Conservation (phyloP, 2,797 vertebrate species). For the Huso huso region DNA sequence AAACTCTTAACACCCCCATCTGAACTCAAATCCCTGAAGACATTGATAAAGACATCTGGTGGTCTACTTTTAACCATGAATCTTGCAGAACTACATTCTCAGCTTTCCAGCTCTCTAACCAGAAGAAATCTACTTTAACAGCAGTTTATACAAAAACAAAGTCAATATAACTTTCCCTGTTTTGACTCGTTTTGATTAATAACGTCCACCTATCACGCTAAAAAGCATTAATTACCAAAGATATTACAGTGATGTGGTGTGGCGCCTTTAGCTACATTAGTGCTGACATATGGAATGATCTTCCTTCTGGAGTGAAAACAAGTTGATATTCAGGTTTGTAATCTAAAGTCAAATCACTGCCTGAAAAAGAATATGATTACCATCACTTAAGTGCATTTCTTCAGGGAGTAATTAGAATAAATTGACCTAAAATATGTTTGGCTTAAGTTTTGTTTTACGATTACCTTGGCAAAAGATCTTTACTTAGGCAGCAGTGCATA, state of each 20-base stretch:
- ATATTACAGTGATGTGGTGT: not conserved
- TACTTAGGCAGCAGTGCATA: not conserved
- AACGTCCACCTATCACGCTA: not conserved
- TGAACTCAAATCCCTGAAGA: no score
- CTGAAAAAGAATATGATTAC: not conserved
- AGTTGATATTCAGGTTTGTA: not conserved
- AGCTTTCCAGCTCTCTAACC: no score
- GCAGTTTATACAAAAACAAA: no score
- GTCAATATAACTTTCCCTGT: not conserved
- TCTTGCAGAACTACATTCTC: no score
- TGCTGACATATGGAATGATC: not conserved
- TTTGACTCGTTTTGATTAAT: not conserved
- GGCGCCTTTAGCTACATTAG: not conserved
- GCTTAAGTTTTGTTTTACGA: not conserved
- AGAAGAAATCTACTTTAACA: no score
- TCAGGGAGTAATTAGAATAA: not conserved
- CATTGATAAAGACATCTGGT: no score
- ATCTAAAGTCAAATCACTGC: slow-evolving; percentile 1
- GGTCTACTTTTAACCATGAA: no score
- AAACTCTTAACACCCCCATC: no score
- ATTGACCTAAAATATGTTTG: not conserved
- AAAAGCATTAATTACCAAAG: slow-evolving; percentile 2
- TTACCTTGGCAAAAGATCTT: not conserved
- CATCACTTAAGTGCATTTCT: slow-evolving; percentile 1
- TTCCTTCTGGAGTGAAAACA: slow-evolving; percentile 3